These are phyloP conservation scores for Neomorphus geoffroyi DNA, from an alignment of 2,797 vertebrate genomes.

Conservation along the genomic window DNA sequence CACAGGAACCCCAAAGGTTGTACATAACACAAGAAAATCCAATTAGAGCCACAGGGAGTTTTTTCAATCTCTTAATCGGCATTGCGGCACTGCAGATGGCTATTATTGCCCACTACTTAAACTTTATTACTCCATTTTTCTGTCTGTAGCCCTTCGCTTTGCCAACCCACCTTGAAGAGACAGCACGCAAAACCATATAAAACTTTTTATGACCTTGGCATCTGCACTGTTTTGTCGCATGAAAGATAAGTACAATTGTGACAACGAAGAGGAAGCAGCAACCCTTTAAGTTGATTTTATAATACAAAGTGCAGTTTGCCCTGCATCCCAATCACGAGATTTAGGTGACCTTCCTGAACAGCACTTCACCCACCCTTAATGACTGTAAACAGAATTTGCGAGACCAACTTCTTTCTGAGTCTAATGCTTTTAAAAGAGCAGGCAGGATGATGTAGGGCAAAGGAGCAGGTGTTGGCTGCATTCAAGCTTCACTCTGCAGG, in stretches of 20 bases:
- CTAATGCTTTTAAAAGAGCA: background rate
- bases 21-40: constrained; percentile 71
- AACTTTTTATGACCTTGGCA: constrained; percentile 70
- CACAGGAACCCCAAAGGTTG: constrained; percentile 4
- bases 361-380: background rate
- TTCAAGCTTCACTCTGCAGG: background rate
- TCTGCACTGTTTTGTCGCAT: constrained; percentile 49
- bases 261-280: background rate
- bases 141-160: constrained; percentile 66
- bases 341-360: background rate
- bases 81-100: constrained; percentile 70
- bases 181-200: constrained; percentile 56
- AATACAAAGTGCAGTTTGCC: constrained; percentile 9
- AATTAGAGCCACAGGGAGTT: constrained; percentile 73
- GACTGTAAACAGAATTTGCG: constrained; percentile 2
- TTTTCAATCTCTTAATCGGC: constrained; percentile 74
- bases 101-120: constrained; percentile 75
- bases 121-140: constrained; percentile 75
- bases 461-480: constrained; percentile 10
- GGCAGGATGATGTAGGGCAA: background rate
- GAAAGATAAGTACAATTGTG: constrained; percentile 38
- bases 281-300: constrained; percentile 19
- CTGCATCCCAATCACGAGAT: background rate
- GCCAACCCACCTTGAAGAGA: constrained; percentile 73
- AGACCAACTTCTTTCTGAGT: background rate